phyloP scores from a whole-genome alignment of 2,888 invertebrate species.

The Lumbricus terrestris region DNA sequence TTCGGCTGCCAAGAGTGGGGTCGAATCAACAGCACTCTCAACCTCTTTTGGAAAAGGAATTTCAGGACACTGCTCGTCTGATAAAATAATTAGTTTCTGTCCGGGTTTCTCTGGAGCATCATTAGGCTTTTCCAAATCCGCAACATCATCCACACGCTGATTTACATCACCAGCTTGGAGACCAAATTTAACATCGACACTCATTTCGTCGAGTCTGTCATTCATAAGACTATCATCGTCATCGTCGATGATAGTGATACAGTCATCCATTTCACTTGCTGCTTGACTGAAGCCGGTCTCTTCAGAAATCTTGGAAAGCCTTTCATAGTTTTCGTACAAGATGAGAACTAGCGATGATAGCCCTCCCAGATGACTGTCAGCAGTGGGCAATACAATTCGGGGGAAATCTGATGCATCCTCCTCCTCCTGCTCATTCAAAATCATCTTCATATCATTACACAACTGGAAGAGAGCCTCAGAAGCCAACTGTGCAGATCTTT shows the following conservation, averaged over 20 bases:
- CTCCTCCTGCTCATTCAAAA: neutral
- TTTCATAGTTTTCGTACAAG: slow-evolving; percentile 11
- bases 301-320: neutral
- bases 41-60: neutral
- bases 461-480: neutral
- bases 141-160: neutral
- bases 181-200: neutral
- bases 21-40: neutral
- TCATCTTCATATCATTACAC: neutral
- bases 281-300: neutral
- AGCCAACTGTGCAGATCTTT: slow-evolving; percentile 8
- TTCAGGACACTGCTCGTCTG: neutral
- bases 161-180: neutral
- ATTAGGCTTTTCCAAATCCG: neutral
- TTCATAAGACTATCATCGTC: neutral
- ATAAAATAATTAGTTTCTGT: neutral
- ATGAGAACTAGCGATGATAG: neutral
- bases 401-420: neutral
- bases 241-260: neutral
- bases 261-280: neutral
- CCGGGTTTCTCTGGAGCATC: neutral
- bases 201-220: neutral
- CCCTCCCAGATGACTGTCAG: neutral
- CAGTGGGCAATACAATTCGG: neutral
- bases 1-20: neutral